A percentile compares a stretch with the other conserved stretches of the same genome.
These are phyloP conservation scores for Arrhopalites spinosus DNA, from an alignment of 2,888 invertebrate species.

Conservation along the genomic window DNA sequence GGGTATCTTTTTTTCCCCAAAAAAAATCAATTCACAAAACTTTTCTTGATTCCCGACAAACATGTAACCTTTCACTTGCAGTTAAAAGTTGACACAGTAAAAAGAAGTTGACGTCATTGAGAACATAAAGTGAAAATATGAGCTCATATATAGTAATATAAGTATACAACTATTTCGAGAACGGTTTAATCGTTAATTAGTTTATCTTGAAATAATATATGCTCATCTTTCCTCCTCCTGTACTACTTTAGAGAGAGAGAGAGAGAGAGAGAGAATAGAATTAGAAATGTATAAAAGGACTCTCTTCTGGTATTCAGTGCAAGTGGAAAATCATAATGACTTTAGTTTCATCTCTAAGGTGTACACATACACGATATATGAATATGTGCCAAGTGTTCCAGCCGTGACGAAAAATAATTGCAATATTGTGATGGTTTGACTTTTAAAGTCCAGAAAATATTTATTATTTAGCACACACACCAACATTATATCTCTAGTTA, in stretches of 20 bases:
- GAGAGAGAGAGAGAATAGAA: neutral
- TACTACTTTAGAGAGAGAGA: neutral
- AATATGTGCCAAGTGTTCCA: neutral
- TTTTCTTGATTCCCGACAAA: too few species aligned
- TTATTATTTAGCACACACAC: neutral
- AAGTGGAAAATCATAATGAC: slow-evolving; percentile 18
- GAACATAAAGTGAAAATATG: too few species aligned
- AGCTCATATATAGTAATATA: neutral
- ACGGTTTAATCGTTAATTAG: neutral
- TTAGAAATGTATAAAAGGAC: neutral
- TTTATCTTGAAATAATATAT: neutral
- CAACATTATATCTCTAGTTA: too few species aligned
- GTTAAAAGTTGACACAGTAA: too few species aligned
- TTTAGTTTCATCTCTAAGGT: neutral
- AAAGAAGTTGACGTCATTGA: too few species aligned
- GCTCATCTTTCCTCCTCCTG: neutral
- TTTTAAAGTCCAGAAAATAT: slow-evolving; percentile 1
- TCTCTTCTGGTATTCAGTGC: slow-evolving; percentile 9
- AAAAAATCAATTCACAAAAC: too few species aligned
- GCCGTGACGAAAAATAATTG: slow-evolving; percentile 28
- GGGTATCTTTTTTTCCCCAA: too few species aligned
- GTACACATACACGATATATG: too few species aligned
- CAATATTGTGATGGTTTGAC: slow-evolving; percentile 16
- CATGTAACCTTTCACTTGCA: too few species aligned
- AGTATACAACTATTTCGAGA: neutral